Conservation (phyloP, 2,113 vertebrate species). For the Amphilophus citrinellus region DNA sequence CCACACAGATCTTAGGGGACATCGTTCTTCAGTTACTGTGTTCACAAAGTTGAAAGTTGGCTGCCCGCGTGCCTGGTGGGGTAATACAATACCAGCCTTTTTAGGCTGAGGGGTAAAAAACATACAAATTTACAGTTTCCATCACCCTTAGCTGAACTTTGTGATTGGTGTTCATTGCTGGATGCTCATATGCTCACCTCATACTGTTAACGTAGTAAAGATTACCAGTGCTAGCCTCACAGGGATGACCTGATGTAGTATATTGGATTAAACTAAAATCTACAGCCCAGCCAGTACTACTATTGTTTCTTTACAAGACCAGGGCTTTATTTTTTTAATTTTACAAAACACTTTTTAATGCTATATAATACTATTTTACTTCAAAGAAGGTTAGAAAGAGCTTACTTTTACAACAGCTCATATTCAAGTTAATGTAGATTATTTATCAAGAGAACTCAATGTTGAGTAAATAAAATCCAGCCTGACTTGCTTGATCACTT, state of each 20-base stretch:
- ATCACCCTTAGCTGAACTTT: neutral
- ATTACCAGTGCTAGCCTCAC: neutral
- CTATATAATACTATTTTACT: neutral
- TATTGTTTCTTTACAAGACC: neutral
- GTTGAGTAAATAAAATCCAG: slow-evolving; percentile 7
- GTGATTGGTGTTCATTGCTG: neutral
- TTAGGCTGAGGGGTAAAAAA: too few relatives aligned
- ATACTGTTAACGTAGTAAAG: neutral
- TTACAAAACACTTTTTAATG: neutral
- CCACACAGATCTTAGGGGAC: too few relatives aligned
- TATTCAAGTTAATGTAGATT: neutral
- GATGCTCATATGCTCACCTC: neutral
- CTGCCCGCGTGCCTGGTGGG: too few relatives aligned
- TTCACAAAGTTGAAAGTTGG: too few relatives aligned
- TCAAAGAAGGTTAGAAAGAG: neutral
- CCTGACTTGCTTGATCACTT: neutral
- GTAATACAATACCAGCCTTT: too few relatives aligned
- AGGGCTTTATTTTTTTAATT: neutral
- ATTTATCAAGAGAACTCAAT: neutral
- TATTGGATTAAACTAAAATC: neutral
- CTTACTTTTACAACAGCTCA: neutral
- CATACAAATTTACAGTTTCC: neutral
- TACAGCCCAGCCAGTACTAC: neutral
- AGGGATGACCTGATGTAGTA: neutral
- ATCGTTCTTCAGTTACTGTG: too few relatives aligned